A percentile compares a stretch with the other conserved stretches of the same genome.
These are phyloP conservation scores for Tiliacea citrago DNA, from an alignment of 2,888 invertebrate species.

Conservation along the genomic window DNA sequence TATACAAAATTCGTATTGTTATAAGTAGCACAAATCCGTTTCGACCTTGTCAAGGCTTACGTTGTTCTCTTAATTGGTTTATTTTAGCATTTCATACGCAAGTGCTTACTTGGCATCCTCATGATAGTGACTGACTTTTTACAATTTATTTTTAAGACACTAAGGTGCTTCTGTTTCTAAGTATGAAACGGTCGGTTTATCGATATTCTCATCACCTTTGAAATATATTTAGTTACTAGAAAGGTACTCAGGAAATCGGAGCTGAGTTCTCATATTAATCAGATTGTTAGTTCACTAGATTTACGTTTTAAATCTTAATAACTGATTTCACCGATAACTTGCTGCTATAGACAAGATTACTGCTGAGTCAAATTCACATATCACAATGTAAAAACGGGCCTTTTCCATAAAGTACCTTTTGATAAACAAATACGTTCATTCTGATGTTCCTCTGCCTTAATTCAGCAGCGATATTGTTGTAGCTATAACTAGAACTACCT, in stretches of 20 bases:
- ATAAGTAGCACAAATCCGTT: conserved; percentile 71
- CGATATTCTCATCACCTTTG: background rate
- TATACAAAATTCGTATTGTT: conserved; percentile 76
- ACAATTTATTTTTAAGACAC: conserved; percentile 12
- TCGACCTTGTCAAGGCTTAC: conserved; percentile 79
- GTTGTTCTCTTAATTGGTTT: conserved; percentile 72
- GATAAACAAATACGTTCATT: background rate
- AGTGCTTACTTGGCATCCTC: conserved; percentile 31
- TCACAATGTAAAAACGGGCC: too few species aligned
- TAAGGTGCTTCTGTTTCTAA: background rate
- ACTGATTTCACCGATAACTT: background rate
- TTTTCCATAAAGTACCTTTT: background rate
- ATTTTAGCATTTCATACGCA: conserved; percentile 57
- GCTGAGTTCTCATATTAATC: background rate
- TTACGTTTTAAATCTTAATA: background rate
- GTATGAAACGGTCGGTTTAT: background rate
- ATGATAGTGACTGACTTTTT: conserved; percentile 22
- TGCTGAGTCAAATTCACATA: background rate
- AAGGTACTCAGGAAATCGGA: background rate
- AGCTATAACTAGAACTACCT: background rate
- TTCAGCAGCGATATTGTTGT: conserved; percentile 2
- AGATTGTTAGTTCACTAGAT: background rate
- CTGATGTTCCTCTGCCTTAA: background rate
- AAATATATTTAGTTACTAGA: background rate
- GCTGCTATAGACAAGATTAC: background rate